A percentile compares a stretch with the other conserved stretches of the same genome.
These are phyloP conservation scores for Camptogramma bilineatum DNA, from an alignment of 2,888 invertebrate species.

Conservation along the genomic window DNA sequence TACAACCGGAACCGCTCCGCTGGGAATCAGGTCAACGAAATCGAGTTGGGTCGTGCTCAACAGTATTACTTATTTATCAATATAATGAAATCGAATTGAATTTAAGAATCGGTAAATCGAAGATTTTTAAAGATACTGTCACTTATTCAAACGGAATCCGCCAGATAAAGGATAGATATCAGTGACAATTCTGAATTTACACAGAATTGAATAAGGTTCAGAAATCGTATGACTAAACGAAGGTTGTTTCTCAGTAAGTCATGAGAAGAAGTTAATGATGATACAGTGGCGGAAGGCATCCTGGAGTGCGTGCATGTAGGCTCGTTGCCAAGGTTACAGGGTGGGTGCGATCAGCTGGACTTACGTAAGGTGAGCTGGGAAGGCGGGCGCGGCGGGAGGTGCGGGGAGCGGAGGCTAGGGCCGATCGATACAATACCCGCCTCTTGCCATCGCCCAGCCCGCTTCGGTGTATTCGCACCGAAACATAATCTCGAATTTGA, in stretches of 20 bases:
- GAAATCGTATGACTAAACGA: neutral
- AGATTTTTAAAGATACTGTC: constrained; percentile 4
- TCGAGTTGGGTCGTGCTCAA: constrained; percentile 25
- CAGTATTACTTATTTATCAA: constrained; percentile 17
- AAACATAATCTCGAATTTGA: constrained; percentile 47
- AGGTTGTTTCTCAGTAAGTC: constrained; percentile 7
- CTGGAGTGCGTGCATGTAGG: constrained; percentile 65
- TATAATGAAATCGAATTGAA: constrained; percentile 4
- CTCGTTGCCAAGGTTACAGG: constrained; percentile 82
- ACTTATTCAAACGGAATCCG: constrained; percentile 15
- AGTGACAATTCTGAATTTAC: constrained; percentile 5
- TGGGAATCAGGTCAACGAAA: constrained; percentile 49
- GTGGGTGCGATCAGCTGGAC: constrained; percentile 83
- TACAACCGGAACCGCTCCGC: constrained; percentile 47
- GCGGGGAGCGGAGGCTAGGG: constrained; percentile 69
- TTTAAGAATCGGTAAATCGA: neutral
- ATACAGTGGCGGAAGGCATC: constrained; percentile 46
- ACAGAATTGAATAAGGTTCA: neutral
- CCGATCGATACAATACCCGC: constrained; percentile 82
- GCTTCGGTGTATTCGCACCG: constrained; percentile 63
- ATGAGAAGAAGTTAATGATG: constrained; percentile 38
- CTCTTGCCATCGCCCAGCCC: constrained; percentile 70
- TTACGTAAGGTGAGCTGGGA: constrained; percentile 78
- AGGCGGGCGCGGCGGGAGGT: constrained; percentile 50
- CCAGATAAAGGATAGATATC: constrained; percentile 13